Evolutionary conservation across 2,888 invertebrate species (phyloP), one percentile per base, ranked within the genome.

Genomic region (Drosophila fungiperda): DNA sequence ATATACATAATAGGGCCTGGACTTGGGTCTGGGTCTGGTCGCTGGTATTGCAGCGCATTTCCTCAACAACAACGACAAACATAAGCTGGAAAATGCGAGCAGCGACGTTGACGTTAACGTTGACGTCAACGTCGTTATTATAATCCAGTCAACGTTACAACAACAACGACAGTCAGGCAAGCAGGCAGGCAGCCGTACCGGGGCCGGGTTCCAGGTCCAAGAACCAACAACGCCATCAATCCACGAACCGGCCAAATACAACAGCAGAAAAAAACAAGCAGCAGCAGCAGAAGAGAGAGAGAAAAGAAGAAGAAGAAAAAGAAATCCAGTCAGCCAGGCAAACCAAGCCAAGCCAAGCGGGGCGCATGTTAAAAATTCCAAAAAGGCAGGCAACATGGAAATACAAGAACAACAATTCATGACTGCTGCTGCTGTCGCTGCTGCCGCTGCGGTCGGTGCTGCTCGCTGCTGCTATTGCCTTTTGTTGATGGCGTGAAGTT

Each of bases 381-480:
- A 83, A 82, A 65, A 78, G 78, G 78, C 67, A 78, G 76, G 77
- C 72, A 84, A 74, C 83, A 85, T 82, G 85, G 86, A 88, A 85
- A 81, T 86, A 89, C 87, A 86, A 87, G 78, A 88, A 82, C 89
- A 85, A 88, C 88, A 85, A 85, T 79, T 80, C 76, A 79, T 83
- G 71, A 59, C 69, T 76, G 55, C 63, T 68, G 63, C 65, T 66
- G 70, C 73, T 63, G 79, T 82, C 82, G 84, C 82, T 33, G 50
- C 52, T 26, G 33, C 45, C 36, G 36, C 60, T 35, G 49, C 53
- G 29, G 29, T 29, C 29, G 29, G 29, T 45, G 65, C 45, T 32
- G 74, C 48, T 57, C 64, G 53, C 45, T 36, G 36, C 60, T 35
- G 54, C 53, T 65, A 45, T 61, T 70, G 70, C 55, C 75, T 69